These are phyloP conservation scores for Spongilla lacustris DNA, from an alignment of 37 sponge, comb jelly and placozoan genomes.

Conservation along the genomic window DNA sequence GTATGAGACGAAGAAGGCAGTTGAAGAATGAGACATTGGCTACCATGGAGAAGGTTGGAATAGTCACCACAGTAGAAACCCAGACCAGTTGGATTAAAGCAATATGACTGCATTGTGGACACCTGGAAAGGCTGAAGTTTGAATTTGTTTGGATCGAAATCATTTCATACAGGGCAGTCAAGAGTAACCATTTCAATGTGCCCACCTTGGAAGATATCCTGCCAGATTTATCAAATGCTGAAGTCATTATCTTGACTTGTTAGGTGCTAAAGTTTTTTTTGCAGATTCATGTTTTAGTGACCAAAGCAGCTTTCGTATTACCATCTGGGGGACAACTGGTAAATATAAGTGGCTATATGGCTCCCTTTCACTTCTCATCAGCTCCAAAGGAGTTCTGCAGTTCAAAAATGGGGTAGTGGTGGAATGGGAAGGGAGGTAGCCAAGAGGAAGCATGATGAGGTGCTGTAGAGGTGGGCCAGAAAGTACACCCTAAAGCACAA, in stretches of 20 bases:
- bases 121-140: constrained; percentile 35
- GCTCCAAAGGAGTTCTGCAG: constrained; percentile 31
- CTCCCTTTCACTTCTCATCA: constrained; percentile 31
- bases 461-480: constrained; percentile 16
- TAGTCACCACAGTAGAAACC: constrained; percentile 24
- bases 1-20: neutral
- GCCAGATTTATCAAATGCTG: constrained; percentile 7
- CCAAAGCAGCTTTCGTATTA: neutral
- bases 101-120: constrained; percentile 17
- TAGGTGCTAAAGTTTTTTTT: constrained; percentile 18
- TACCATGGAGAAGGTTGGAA: constrained; percentile 2
- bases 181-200: constrained; percentile 18
- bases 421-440: constrained; percentile 6
- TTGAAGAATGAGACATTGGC: constrained; percentile 9
- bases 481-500: constrained; percentile 5
- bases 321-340: too few relatives aligned
- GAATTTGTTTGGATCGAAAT: constrained; percentile 51
- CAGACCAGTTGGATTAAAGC: constrained; percentile 53
- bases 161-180: constrained; percentile 49
- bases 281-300: constrained; percentile 17
- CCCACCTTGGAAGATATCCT: constrained; percentile 38
- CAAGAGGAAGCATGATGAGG: constrained; percentile 20
- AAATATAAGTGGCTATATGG: constrained; percentile 2
- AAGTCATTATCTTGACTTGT: neutral
- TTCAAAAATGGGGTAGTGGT: constrained; percentile 25